Base-by-base conservation (phyloP, 2,113 vertebrate genomes). In the Sminthopsis crassicaudata region DNA sequence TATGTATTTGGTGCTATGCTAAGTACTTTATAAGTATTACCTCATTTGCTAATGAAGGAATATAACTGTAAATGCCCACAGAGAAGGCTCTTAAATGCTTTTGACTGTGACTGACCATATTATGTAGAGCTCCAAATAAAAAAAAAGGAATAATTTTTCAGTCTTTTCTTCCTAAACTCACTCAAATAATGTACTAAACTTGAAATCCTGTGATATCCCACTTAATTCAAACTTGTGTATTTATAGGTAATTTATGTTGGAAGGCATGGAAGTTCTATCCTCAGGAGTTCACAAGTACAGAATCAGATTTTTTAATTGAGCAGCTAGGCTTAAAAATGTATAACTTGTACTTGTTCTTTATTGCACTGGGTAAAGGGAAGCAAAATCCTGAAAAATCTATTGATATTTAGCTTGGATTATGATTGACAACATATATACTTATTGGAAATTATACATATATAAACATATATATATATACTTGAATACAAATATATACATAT, bases 401-500 rank as follows among this genome's bases (percentile, higher is more conserved):
- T 96, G 93, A 19, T 53, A 92, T 67, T 93, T 91, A 92, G 42
- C 0, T 91, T 76, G n/a, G 24, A 53, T 97, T 97, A 92, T 2
- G 8, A 9, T 11, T 97, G 91, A 92, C 14, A 96, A 54, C 46
- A 93, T 0, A 1, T 94, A 97, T 96, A 95, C 93, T 97, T 97
- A 92, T 46, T 91, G 52, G 52, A 92, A 9, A 93, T 16, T 89
- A 30, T 84, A 95, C 95, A 96, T 91, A 27, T 27, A 26, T 60
- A 14, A 8, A 60, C 27, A 60, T 36, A 60, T 57, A 9, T 67
- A 60, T 36, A 60, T 57, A 9, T 67, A 16, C 11, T 16, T n/a
- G 3, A 30, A 67, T 12, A 67, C 12, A 16, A 5, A n/a, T 19
- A 67, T 67, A 30, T 76, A 97, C 95, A 92, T 25, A 2, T 0